These are phyloP conservation scores for Todiramphus saurophagus DNA, from an alignment of 2,113 vertebrate genomes.

Conservation along the genomic window DNA sequence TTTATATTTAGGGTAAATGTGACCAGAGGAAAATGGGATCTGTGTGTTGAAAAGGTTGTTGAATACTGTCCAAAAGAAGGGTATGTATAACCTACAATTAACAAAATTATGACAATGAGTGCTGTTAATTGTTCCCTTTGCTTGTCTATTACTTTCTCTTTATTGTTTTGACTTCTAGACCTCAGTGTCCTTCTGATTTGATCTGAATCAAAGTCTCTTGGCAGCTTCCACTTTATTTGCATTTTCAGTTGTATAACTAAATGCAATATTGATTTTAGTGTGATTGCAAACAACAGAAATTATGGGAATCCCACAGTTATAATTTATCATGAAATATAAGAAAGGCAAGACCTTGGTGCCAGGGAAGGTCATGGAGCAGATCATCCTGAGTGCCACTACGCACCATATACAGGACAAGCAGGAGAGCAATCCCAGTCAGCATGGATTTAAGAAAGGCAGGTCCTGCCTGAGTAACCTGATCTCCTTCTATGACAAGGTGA, in stretches of 20 bases:
- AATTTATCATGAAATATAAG: not conserved
- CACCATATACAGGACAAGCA: too few relatives aligned
- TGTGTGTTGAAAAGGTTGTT: not conserved
- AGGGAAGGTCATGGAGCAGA: not conserved
- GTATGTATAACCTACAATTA: not conserved
- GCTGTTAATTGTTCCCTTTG: not conserved
- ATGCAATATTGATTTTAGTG: not conserved
- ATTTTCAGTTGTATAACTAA: slow-evolving; percentile 12
- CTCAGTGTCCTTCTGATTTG: not conserved
- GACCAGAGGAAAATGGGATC: not conserved
- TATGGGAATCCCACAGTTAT: not conserved
- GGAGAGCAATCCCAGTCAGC: too few relatives aligned
- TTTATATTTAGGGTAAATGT: not conserved
- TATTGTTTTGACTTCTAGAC: not conserved
- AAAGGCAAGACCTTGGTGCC: not conserved
- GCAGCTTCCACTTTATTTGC: not conserved
- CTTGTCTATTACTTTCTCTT: not conserved
- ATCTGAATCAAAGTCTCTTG: not conserved
- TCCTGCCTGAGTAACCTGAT: too few relatives aligned
- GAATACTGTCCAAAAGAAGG: not conserved
- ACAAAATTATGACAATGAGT: not conserved
- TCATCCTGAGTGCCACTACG: not conserved
- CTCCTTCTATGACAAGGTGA: too few relatives aligned
- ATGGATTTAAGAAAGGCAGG: too few relatives aligned
- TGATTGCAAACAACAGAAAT: not conserved